A percentile compares a stretch with the other conserved stretches of the same genome.
Conservation (phyloP, 2,113 vertebrate genomes). For the Aspidoscelis tigris region DNA sequence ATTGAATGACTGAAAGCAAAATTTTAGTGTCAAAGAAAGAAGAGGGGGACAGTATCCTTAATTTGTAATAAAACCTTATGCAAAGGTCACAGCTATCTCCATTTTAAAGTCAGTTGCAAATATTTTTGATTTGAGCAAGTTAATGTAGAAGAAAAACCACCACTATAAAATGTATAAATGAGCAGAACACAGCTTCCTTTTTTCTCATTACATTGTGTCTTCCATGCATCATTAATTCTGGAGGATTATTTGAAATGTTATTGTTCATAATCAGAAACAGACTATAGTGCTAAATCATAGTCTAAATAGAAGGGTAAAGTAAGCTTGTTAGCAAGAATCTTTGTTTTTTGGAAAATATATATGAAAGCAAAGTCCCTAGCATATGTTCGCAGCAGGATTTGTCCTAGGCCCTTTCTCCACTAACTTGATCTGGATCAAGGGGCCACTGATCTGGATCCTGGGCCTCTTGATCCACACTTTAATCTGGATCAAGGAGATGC, state of each 20-base stretch:
- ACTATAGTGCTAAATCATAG: slow-evolving; percentile 39
- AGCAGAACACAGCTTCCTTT: slow-evolving; percentile 24
- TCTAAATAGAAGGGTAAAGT: slow-evolving; percentile 27
- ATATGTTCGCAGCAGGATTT: not conserved
- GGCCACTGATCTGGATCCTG: no score
- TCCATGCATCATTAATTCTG: slow-evolving; percentile 44
- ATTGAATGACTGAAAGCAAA: not conserved
- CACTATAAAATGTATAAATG: slow-evolving; percentile 33
- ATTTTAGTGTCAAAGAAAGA: not conserved
- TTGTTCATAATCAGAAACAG: slow-evolving; percentile 43
- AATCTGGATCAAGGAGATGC: no score
- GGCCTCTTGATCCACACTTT: no score
- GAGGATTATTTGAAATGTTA: slow-evolving; percentile 43
- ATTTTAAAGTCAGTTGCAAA: slow-evolving; percentile 26
- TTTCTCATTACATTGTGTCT: slow-evolving; percentile 43
- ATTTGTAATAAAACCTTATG: slow-evolving; percentile 35
- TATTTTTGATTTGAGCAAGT: slow-evolving; percentile 32
- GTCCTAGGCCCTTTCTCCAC: not conserved
- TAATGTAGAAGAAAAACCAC: slow-evolving; percentile 6
- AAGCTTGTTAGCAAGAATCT: slow-evolving; percentile 34
- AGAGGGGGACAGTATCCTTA: not conserved
- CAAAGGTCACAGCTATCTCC: slow-evolving; percentile 34
- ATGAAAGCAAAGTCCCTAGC: not conserved
- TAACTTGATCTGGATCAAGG: no score
- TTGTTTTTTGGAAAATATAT: not conserved